Evolutionary conservation across 2,113 vertebrate genomes (phyloP), one percentile per base, ranked within the genome.

Genomic region (Tragelaphus buxtoni): DNA sequence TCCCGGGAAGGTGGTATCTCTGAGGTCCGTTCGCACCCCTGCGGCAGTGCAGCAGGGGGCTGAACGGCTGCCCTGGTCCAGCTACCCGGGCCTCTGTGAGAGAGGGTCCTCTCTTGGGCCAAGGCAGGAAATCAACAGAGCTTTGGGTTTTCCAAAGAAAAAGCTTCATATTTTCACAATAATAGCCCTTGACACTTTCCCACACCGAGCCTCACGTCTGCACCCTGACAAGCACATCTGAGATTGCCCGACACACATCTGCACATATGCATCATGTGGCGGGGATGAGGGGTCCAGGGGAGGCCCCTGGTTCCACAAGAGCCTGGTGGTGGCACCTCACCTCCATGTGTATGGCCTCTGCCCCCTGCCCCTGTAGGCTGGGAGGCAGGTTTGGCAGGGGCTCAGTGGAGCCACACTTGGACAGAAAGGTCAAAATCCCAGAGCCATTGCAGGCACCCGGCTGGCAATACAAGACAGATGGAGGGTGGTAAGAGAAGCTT

Each of bases 121-220:
- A 26, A 10, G 74, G 47, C 55, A 77, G 58, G 91, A 90, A 92
- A 47, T 80, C 58, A 84, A 83, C 2, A 93, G 63, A 79, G 72
- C 53, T 95, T 91, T 61, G 80, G 86, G 49, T n/a, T 91, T 85
- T 24, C 80, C 89, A 76, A 94, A 89, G 69, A 83, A 87, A 96
- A 95, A 96, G 74, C 74, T 96, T 93, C 55, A 7, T 84, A 92
- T 95, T 88, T 87, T 18, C 94, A 81, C 32, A 90, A 42, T 24
- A 93, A 79, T 94, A 95, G 98, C 97, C 97, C 97, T 98, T 97
- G 85, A 94, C 85, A 81, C 63, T 58, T 77, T 80, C 87, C 74
- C 56, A 95, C 30, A 45, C 53, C 9, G 4, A 79, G 60, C 69
- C 35, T 92, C 45, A 72, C 9, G 49, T 28, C 53, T 80, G 45